phyloP scores from a whole-genome alignment of 2,888 invertebrate species.

The Cephus nigrinus region DNA sequence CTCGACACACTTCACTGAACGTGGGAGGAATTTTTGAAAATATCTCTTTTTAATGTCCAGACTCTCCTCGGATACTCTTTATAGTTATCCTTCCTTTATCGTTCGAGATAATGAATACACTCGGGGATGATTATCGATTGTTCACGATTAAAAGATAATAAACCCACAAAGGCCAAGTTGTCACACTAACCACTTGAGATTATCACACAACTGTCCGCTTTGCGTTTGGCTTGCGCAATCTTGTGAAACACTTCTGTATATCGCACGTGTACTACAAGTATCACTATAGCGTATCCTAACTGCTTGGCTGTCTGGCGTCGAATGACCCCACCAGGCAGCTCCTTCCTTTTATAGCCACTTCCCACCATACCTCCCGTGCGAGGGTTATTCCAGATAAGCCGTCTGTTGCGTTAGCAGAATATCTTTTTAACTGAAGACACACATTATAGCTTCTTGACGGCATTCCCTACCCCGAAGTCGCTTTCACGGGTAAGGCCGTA shows the following conservation, averaged over 20 bases:
- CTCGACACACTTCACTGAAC: conserved; percentile 50
- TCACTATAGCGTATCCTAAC: background rate
- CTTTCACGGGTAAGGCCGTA: background rate
- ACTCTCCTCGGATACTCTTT: background rate
- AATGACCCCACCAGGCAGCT: conserved; percentile 1
- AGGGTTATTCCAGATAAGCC: conserved; percentile 38
- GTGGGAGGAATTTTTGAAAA: conserved; percentile 43
- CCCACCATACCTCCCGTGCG: conserved; percentile 2
- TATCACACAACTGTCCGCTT: background rate
- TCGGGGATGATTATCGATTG: background rate
- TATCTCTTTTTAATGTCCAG: background rate
- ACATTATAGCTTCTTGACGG: background rate
- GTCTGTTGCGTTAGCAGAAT: background rate
- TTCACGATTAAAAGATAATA: background rate
- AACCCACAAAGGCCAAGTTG: background rate
- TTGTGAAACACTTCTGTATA: conserved; percentile 3
- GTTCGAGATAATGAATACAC: background rate
- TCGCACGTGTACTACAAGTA: background rate
- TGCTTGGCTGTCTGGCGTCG: conserved; percentile 1
- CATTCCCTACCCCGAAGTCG: background rate
- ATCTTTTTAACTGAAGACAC: background rate
- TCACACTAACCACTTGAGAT: background rate
- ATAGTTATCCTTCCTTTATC: background rate
- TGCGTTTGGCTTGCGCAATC: background rate
- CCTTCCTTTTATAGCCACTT: conserved; percentile 3